Evolutionary conservation across 2,888 invertebrate genomes (phyloP).

Genomic region (Tenthredo distinguenda): DNA sequence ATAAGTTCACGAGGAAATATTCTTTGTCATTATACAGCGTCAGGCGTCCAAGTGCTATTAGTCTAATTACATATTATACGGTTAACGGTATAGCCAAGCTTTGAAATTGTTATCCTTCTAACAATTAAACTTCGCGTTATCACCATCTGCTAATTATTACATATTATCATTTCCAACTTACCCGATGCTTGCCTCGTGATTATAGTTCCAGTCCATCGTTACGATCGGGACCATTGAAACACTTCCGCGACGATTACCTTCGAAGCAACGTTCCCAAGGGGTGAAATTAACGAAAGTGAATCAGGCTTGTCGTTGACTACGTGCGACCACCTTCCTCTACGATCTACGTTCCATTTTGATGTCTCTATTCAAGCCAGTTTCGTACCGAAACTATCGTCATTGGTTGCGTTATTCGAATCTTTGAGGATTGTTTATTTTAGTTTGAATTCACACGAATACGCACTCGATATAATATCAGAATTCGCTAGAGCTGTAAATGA

Average conservation of each 20-base stretch:
- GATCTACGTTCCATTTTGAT: neutral
- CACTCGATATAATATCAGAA: no score
- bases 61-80: neutral
- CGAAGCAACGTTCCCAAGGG: neutral
- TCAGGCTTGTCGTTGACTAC: neutral
- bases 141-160: slow-evolving; percentile 25
- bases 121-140: slow-evolving; percentile 32
- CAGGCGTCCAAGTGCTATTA: slow-evolving; percentile 3
- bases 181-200: slow-evolving; percentile 27
- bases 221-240: neutral
- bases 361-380: neutral
- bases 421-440: neutral
- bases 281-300: slow-evolving; percentile 35
- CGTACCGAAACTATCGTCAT: neutral
- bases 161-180: slow-evolving; percentile 7
- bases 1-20: slow-evolving; percentile 11
- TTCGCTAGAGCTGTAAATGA: neutral
- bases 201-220: slow-evolving; percentile 2
- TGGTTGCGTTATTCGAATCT: neutral
- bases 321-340: neutral
- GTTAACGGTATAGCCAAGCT: neutral
- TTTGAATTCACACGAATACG: no score
- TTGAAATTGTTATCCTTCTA: slow-evolving; percentile 14
- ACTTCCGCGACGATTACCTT: slow-evolving; percentile 1
- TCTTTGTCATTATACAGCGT: neutral